Evolutionary conservation across 2,888 invertebrate species (phyloP), one percentile per base, ranked within the genome.

Genomic region (Aspidiotus destructor): DNA sequence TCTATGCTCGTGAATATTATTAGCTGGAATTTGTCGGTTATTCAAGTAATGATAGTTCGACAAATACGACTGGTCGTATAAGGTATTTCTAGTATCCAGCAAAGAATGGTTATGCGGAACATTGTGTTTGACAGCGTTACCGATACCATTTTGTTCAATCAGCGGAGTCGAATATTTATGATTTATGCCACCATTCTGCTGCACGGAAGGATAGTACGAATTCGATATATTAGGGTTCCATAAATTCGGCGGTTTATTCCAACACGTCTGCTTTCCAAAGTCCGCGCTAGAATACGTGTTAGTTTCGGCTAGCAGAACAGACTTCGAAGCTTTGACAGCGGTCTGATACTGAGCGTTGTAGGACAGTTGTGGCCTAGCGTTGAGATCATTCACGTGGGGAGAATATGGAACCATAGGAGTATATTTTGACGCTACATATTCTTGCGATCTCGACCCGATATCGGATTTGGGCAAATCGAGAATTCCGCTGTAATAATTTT

Each of bases 231-330:
- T 58, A 13, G 61, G 41, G 60, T 68, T 68, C 69, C 69, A 69
- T 11, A 68, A 8, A 11, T 9, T 60, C 17, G 58, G 42, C 13
- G 40, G 48, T 40, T 62, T 60, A 54, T 68, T 62, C 69, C 69
- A 69, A 28, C 62, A 69, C 11, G 69, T 15, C 17, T 62, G 68
- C 17, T 68, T 61, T 9, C 61, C 62, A 42, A 57, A 62, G 28
- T 69, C 62, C 2, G 69, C 41, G 48, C 62, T 62, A 48, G 57
- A 69, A n/a, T 69, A 62, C 7, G 57, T 52, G 7, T 53, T 55
- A 9, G 54, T 13, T 11, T 52, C 63, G 8, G 62, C 48, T 17
- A 44, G 28, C 10, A 62, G 15, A 15, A 53, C 42, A n/a, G 54
- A 62, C 15, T 62, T 69, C 13, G 62, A 44, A 17, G 55, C 28